Evolutionary conservation across 2,113 vertebrate genomes (phyloP).

Genomic region (Fulica atra): DNA sequence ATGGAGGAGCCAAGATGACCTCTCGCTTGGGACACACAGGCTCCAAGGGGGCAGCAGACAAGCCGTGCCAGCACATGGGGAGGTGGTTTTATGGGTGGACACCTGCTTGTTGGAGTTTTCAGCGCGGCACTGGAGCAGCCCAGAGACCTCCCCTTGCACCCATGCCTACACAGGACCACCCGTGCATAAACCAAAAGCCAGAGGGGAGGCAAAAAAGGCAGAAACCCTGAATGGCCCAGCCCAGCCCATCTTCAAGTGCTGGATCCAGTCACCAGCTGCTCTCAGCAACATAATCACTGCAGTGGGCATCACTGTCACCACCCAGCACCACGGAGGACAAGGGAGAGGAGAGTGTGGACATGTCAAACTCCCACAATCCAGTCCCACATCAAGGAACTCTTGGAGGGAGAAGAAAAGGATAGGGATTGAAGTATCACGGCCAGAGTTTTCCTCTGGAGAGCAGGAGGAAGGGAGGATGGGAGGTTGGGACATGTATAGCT

Average conservation of each 20-base stretch:
- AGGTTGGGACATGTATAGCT: not conserved
- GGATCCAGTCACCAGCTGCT: not conserved
- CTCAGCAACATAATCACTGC: accelerated
- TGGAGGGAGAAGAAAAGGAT: not conserved
- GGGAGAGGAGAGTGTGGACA: not conserved
- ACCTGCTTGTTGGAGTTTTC: not conserved
- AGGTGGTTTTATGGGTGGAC: not conserved
- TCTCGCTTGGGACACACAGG: not conserved
- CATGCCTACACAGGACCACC: not conserved
- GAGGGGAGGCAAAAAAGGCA: not conserved
- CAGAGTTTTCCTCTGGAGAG: not conserved
- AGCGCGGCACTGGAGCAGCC: not conserved
- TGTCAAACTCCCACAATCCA: accelerated
- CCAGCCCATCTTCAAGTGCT: not conserved
- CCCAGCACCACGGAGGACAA: not conserved
- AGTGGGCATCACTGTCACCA: not conserved
- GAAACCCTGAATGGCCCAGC: not conserved
- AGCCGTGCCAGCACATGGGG: accelerated
- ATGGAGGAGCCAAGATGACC: accelerated
- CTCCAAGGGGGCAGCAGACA: not conserved
- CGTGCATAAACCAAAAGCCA: accelerated
- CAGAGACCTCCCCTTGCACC: not conserved
- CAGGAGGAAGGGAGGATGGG: not conserved
- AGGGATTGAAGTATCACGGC: not conserved
- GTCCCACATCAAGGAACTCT: not conserved